Evolutionary conservation across 2,113 vertebrate genomes (phyloP).

Genomic region (Pteropus alecto): DNA sequence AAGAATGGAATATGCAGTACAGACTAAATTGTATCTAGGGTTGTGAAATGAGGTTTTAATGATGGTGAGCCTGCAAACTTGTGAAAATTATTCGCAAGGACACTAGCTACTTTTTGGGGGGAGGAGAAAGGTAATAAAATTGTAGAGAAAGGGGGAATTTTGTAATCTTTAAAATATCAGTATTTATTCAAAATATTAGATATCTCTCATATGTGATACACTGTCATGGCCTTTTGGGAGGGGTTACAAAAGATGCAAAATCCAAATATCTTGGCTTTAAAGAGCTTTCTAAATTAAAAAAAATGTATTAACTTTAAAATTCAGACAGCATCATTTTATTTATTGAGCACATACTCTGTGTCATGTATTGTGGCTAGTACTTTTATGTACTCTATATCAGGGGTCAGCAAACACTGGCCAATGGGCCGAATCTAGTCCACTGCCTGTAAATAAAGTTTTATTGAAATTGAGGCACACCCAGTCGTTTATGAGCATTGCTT

Average conservation of each 20-base stretch:
- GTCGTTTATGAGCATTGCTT: background rate
- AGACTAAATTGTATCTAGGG: background rate
- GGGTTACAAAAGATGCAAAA: background rate
- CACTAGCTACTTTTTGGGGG: background rate
- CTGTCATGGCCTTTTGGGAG: background rate
- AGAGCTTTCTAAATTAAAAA: slow-evolving; percentile 3
- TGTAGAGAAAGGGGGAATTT: background rate
- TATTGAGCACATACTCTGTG: background rate
- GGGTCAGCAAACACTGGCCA: background rate
- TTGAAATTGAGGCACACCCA: background rate
- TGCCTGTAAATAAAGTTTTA: background rate
- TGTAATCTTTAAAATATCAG: background rate
- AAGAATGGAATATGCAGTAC: background rate
- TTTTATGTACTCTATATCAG: background rate
- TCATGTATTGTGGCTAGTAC: background rate
- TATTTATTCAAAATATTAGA: background rate
- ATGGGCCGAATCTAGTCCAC: background rate
- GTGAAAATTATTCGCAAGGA: slow-evolving; percentile 16
- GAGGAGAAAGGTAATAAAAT: background rate
- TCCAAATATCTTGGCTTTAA: background rate
- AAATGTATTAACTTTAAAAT: background rate
- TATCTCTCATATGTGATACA: background rate
- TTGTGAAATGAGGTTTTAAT: background rate
- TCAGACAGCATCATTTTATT: background rate
- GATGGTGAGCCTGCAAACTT: background rate